Evolutionary conservation across 2,888 invertebrate species (phyloP).

Genomic region (Tetrapedia diversipes): DNA sequence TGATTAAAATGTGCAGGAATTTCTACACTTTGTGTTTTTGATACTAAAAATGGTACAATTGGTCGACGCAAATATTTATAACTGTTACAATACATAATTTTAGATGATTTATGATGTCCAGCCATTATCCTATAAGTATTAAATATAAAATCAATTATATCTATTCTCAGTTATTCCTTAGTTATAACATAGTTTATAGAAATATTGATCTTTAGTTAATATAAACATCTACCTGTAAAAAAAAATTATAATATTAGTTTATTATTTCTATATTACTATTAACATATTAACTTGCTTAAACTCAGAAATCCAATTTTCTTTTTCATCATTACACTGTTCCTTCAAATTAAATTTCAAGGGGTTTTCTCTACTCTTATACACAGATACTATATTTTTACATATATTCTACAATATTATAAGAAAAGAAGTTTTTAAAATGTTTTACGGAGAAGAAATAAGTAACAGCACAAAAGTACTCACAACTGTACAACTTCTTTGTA

Average conservation of each 20-base stretch:
- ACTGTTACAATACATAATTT: constrained; percentile 18
- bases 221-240: constrained; percentile 2
- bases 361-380: not conserved
- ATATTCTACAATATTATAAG: constrained; percentile 26
- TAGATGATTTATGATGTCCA: constrained; percentile 22
- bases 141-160: constrained; percentile 14
- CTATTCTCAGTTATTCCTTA: not conserved
- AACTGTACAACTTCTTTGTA: constrained; percentile 20
- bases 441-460: not conserved
- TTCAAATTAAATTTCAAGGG: not conserved
- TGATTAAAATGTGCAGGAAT: constrained; percentile 44
- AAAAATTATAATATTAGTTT: constrained; percentile 7
- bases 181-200: not conserved
- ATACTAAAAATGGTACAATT: constrained; percentile 56
- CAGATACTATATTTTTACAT: constrained; percentile 4
- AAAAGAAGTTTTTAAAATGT: not conserved
- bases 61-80: constrained; percentile 57
- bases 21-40: constrained; percentile 46
- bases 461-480: constrained; percentile 34
- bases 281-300: constrained; percentile 40
- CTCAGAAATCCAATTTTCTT: constrained; percentile 34
- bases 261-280: constrained; percentile 4
- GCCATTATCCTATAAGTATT: constrained; percentile 48
- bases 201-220: not conserved
- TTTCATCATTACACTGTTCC: constrained; percentile 4